phyloP scores from a whole-genome alignment of 64 coral and sea anemone genomes.

The Catalaphyllia jardinei region DNA sequence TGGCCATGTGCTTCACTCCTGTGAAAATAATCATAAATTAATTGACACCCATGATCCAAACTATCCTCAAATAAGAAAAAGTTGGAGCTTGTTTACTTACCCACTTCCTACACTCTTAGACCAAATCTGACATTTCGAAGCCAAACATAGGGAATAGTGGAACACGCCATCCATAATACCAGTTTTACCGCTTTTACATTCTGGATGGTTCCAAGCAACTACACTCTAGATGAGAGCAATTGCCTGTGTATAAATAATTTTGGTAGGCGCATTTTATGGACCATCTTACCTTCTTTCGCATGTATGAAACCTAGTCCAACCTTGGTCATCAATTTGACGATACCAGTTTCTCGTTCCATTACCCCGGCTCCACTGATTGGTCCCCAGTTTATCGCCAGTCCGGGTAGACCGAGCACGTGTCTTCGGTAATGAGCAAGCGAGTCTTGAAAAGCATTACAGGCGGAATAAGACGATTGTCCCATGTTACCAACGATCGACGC shows the following conservation, averaged over 20 bases:
- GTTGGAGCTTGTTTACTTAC: too few species aligned
- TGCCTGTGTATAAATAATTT: too few species aligned
- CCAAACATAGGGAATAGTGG: too few species aligned
- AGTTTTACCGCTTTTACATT: too few species aligned
- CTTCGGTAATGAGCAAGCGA: conserved; percentile 58
- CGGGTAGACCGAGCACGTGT: conserved; percentile 58
- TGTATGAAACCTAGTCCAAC: conserved; percentile 43
- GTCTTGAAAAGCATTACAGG: conserved; percentile 67
- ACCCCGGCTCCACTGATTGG: conserved; percentile 71
- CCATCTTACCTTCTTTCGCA: conserved; percentile 39
- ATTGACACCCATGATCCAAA: neutral
- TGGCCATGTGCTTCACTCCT: conserved; percentile 18
- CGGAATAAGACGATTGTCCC: conserved; percentile 53
- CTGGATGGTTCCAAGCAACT: too few species aligned
- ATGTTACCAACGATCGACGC: conserved; percentile 61
- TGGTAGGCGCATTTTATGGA: neutral
- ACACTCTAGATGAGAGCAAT: too few species aligned
- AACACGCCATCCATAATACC: too few species aligned
- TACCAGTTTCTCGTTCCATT: conserved; percentile 24
- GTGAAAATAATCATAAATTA: neutral
- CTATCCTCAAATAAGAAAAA: neutral
- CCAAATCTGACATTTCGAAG: too few species aligned
- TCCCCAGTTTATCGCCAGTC: conserved; percentile 71
- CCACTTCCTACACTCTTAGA: too few species aligned
- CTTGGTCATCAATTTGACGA: conserved; percentile 22